Evolutionary conservation across 2,113 vertebrate species (phyloP), one percentile per base, ranked within the genome.

Genomic region (Theropithecus gelada): DNA sequence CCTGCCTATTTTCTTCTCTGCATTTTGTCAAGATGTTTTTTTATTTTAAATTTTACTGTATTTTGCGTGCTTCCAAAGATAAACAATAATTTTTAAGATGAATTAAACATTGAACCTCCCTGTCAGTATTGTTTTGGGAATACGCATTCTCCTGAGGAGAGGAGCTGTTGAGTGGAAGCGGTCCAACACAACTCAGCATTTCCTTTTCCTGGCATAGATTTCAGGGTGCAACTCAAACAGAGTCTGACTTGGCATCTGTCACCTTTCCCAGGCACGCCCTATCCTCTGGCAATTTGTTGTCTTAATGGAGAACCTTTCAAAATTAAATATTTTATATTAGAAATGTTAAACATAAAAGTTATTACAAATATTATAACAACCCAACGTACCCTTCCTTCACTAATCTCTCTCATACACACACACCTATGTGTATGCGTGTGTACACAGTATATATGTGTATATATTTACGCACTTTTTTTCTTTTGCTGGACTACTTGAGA

Each of bases 311-410:
- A 20, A 68, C 32, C 7, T 52, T 72, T 72, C 85, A 23, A 66
- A 70, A 35, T 45, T 86, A 70, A 84, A 76, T 92, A 57, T 35
- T 93, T 91, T 88, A 73, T 59, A 59, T 93, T 87, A 38, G 20
- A 86, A n/a, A 84, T 25, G 73, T 93, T 66, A 91, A 61, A 45
- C 45, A n/a, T 52, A 91, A 9, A 96, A 66, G 45, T 95, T 75
- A 45, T 25, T 25, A 57, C 35, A 82, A 84, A 50, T 32, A 76
- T 64, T 52, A n/a, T 22, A 72, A 25, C 35, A 35, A 80, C 30
- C 0, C 35, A 14, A 20, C 35, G 14, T 64, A 40, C 23, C 20
- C 32, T 55, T 88, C 57, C 38, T 50, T 91, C 48, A 32, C 35
- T 80, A 43, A 45, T 55, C 22, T 59, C 22, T 59, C 57, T 59